Conservation (phyloP, 1,140 invertebrate species). For the Drosophila nigromelanica region DNA sequence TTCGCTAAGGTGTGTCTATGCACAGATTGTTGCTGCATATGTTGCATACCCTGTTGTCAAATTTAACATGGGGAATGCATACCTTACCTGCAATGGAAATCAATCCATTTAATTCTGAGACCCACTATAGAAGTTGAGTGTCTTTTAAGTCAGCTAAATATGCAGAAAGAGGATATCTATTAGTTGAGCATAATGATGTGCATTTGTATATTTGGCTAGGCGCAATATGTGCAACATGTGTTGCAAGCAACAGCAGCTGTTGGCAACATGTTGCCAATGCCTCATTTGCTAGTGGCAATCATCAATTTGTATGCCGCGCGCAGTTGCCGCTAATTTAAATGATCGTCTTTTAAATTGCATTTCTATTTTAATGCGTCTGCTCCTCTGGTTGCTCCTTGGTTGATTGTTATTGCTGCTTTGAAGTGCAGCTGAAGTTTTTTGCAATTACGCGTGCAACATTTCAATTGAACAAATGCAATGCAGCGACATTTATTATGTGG, state of each 20-base stretch:
- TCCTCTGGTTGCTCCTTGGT: background rate
- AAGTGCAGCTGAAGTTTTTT: slow-evolving; percentile 44
- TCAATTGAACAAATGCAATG: slow-evolving; percentile 67
- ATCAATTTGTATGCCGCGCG: slow-evolving; percentile 62
- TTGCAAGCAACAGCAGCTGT: slow-evolving; percentile 52
- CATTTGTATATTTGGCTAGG: background rate
- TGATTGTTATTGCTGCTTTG: slow-evolving; percentile 59
- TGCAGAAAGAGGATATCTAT: background rate
- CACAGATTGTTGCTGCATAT: slow-evolving; percentile 18
- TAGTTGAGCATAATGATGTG: background rate
- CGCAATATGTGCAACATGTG: slow-evolving; percentile 66
- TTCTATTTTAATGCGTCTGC: slow-evolving; percentile 47
- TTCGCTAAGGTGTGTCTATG: slow-evolving; percentile 47
- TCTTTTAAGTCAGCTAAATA: too few species aligned
- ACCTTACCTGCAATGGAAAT: background rate
- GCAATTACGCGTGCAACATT: slow-evolving; percentile 81
- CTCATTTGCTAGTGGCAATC: slow-evolving; percentile 51
- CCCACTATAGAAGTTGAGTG: background rate
- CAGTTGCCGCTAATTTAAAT: slow-evolving; percentile 68
- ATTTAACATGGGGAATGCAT: background rate
- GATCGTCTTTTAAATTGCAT: slow-evolving; percentile 62
- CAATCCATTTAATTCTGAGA: too few species aligned
- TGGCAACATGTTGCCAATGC: slow-evolving; percentile 67
- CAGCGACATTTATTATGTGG: slow-evolving; percentile 42
- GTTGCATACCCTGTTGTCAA: slow-evolving; percentile 20